Base-by-base conservation (phyloP, 1,140 invertebrate species). In the Lucilia cuprina region DNA sequence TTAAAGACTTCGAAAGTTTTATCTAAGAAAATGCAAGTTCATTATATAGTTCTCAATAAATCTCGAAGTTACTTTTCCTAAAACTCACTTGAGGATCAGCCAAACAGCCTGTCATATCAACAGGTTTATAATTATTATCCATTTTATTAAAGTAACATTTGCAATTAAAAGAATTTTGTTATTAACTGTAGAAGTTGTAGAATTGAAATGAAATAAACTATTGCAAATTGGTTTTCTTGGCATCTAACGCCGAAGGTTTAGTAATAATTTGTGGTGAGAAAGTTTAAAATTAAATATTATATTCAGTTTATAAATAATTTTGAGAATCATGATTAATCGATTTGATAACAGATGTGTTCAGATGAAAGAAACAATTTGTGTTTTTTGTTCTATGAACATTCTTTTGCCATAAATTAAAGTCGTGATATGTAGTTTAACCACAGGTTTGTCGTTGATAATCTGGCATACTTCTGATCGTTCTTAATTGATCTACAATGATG, bases 1-100 rank as follows among this genome's bases (percentile, higher is more conserved):
- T 86, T 49, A 91, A 82, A 47, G 89, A 87, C 8, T 83, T 75
- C 30, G 10, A 19, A 0, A 70, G n/a, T 70, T n/a, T 70, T 9
- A 21, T 70, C 5, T 12, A 2, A 7, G n/a, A 70, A 19, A 25
- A 8, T 65, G 8, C 9, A 49, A 49, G 49, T 70, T 70, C 3
- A 70, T n/a, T 17, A 17, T 60, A 60, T n/a, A 60, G n/a, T 60
- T 60, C 7, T 14, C 55, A 17, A 41, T 60, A 25, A 21, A 21
- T 21, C 5, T 25, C 9, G 7, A 70, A 8, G 21, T 2, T 21
- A 25, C 25, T 9, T 8, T 60, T 60, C 55, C n/a, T 60, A 8
- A n/a, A 55, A 25, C 65, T 25, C 21, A 70, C 65, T 70, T 70
- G 65, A 21, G 65, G 65, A 70, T 70, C 65, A 70, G 7, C 1